Evolutionary conservation across 1,140 invertebrate species (phyloP).

Genomic region (Liolophura sinensis): DNA sequence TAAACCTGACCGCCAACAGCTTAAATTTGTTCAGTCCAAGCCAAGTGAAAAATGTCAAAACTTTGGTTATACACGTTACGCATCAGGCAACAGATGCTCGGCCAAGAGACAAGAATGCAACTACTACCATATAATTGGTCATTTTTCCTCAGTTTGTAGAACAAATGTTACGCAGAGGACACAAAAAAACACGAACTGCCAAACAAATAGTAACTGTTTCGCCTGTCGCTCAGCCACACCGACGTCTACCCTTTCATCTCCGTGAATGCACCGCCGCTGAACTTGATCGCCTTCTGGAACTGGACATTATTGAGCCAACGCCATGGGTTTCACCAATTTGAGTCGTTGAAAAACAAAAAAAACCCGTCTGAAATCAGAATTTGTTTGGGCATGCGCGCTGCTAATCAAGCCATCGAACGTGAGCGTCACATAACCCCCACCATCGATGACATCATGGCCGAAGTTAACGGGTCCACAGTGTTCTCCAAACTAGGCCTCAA

Average conservation of each 20-base stretch:
- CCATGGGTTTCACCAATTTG: slow-evolving; percentile 42
- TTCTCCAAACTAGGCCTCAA: slow-evolving; percentile 31
- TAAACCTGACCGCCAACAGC: too few relatives aligned
- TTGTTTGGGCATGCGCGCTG: slow-evolving; percentile 34
- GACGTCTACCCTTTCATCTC: slow-evolving; percentile 28
- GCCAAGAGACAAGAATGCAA: too few relatives aligned
- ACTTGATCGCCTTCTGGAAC: slow-evolving; percentile 20
- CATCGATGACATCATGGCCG: slow-evolving; percentile 31
- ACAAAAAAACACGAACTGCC: too few relatives aligned
- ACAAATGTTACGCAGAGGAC: too few relatives aligned
- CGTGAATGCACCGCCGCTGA: slow-evolving; percentile 24
- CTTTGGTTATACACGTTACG: too few relatives aligned
- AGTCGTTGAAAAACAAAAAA: slow-evolving; percentile 19
- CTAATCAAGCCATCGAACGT: slow-evolving; percentile 31
- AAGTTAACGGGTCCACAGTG: slow-evolving; percentile 26
- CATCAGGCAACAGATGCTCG: too few relatives aligned
- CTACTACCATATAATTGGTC: too few relatives aligned
- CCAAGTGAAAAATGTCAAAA: too few relatives aligned
- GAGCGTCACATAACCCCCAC: slow-evolving; percentile 35
- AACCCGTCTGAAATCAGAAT: slow-evolving; percentile 23
- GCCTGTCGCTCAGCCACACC: slow-evolving; percentile 20
- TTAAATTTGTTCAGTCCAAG: too few relatives aligned
- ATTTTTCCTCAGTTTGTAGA: too few relatives aligned
- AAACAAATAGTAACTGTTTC: too few relatives aligned
- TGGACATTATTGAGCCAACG: slow-evolving; percentile 40